Base-by-base conservation (phyloP, 2,113 vertebrate species). In the Xiphorhynchus elegans region DNA sequence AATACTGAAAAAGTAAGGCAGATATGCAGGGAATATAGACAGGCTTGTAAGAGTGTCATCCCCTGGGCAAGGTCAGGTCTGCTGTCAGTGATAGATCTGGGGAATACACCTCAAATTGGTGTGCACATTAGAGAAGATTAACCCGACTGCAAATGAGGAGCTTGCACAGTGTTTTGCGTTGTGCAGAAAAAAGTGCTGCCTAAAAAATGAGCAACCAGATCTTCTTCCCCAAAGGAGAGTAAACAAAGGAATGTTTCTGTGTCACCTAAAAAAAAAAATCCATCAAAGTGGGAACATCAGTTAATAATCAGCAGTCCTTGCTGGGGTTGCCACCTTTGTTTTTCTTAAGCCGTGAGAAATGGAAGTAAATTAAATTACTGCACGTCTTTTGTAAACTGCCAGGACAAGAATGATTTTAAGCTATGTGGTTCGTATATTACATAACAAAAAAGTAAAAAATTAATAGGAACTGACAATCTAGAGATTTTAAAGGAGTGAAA, bases 391-490 rank as follows among this genome's bases (percentile, higher is more conserved):
- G 76, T 94, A 78, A 90, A 89, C 73, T 86, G 19, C 87, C 50
- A 62, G 56, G 85, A 66, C 83, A 82, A 72, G 90, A 94, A 81
- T 42, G 60, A 72, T 81, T 88, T 80, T 85, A 74, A 97, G 91
- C n/a, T 93, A 74, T 60, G 56, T 0, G 8, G 52, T 78, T 86
- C 64, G 49, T 55, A 31, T 74, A 56, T 93, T 95, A 91, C 17
- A 17, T 94, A 94, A 95, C n/a, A 92, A 87, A 93, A 93, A 89
- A 68, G 85, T 95, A 86, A 76, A 95, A 96, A 77, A 84, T 85
- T 93, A 93, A 87, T 92, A 95, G 88, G 40, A 89, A 79, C 96
- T 90, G 79, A 94, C 89, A 84, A 82, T 63, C 53, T 20, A 64
- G 23, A 62, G 46, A 18, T 80, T 96, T 95, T 90, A 83, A 78